Conservation (phyloP, 2,113 vertebrate species). For the Nothocercus nigrocapillus region DNA sequence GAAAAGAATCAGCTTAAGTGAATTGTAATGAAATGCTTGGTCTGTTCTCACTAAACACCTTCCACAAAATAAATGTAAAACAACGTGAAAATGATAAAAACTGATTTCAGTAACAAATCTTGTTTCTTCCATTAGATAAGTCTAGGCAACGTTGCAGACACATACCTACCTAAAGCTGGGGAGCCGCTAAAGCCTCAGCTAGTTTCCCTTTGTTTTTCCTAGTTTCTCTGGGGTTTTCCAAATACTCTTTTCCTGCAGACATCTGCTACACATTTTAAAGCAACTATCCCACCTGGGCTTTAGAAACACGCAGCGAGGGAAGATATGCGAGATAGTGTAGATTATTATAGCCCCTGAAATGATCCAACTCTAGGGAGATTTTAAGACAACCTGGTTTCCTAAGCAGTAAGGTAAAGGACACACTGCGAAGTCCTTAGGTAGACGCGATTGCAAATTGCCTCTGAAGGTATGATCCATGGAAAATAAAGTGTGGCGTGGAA, state of each 20-base stretch:
- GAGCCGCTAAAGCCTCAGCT: neutral
- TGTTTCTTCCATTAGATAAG: neutral
- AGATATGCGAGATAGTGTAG: neutral
- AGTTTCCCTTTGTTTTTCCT: neutral
- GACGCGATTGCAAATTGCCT: neutral
- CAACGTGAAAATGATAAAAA: neutral
- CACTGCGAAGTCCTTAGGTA: neutral
- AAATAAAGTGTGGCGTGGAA: neutral
- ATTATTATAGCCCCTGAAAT: neutral
- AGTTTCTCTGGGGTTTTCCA: neutral
- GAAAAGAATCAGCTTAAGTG: neutral
- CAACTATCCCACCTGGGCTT: neutral
- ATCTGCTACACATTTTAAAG: neutral
- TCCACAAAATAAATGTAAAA: neutral
- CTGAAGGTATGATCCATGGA: neutral
- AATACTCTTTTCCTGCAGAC: neutral
- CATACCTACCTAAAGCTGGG: neutral
- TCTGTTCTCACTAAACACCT: neutral
- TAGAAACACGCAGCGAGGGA: neutral
- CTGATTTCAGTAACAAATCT: neutral
- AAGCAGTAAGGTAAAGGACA: neutral
- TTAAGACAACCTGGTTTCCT: neutral
- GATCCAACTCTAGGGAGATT: neutral
- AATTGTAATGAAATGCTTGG: neutral
- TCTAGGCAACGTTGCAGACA: fast-evolving